Evolutionary conservation across 1,140 invertebrate genomes (phyloP).

Genomic region (Trypoxylus dichotomus): DNA sequence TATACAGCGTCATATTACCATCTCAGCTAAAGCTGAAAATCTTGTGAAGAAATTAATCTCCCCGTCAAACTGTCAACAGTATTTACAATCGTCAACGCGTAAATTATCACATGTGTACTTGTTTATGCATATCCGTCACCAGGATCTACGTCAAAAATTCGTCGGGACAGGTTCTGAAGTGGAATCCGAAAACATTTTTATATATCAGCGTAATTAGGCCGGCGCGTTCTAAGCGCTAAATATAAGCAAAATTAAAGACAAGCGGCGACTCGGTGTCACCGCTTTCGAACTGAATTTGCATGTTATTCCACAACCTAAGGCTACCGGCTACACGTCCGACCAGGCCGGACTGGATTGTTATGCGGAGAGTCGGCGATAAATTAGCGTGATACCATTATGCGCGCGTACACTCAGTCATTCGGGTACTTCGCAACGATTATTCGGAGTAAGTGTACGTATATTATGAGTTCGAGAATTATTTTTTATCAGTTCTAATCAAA

Average conservation of each 20-base stretch:
- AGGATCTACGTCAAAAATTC: not conserved
- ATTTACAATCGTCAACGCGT: not conserved
- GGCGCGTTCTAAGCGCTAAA: not conserved
- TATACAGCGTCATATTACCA: not conserved
- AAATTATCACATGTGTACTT: no score
- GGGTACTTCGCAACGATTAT: not conserved
- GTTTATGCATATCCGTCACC: not conserved
- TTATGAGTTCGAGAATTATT: not conserved
- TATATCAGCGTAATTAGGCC: not conserved
- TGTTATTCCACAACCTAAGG: not conserved
- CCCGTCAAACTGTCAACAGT: not conserved
- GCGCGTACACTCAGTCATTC: not conserved
- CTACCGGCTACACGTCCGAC: not conserved
- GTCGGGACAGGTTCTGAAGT: not conserved
- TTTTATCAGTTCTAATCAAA: constrained; percentile 21
- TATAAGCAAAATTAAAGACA: not conserved
- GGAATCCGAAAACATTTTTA: not conserved
- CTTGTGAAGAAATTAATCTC: not conserved
- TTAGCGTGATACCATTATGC: constrained; percentile 1
- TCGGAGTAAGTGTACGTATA: not conserved
- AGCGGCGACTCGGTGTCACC: not conserved
- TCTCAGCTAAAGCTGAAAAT: not conserved
- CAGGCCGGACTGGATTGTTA: constrained; percentile 1
- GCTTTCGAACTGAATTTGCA: constrained; percentile 6
- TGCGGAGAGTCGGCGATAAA: not conserved